Evolutionary conservation across 2,888 invertebrate species (phyloP).

Genomic region (Drosophila koepferae): DNA sequence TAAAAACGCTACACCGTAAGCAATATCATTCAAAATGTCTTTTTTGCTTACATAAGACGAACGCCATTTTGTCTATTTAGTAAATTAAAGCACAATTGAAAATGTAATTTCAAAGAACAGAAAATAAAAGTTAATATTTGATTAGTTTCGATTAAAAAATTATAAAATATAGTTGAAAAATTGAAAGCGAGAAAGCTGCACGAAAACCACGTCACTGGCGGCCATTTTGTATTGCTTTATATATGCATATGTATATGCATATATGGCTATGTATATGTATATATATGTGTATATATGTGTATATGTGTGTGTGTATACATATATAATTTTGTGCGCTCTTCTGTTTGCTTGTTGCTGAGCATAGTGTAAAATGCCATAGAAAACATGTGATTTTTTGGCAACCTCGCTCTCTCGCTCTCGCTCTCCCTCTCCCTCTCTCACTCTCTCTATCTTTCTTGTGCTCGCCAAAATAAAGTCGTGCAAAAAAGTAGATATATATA

Average conservation of each 20-base stretch:
- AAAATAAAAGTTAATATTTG: neutral
- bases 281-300: neutral
- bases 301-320: neutral
- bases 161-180: slow-evolving; percentile 2
- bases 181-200: slow-evolving; percentile 1
- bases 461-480: slow-evolving; percentile 7
- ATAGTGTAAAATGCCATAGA: slow-evolving; percentile 18
- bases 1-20: too few species aligned
- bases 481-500: slow-evolving; percentile 9
- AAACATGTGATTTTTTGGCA: slow-evolving; percentile 55
- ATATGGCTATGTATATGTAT: neutral
- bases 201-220: slow-evolving; percentile 61
- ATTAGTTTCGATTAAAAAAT: neutral
- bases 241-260: neutral
- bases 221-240: slow-evolving; percentile 66
- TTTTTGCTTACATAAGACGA: neutral
- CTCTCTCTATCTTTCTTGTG: slow-evolving; percentile 12
- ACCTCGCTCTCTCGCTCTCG: slow-evolving; percentile 1
- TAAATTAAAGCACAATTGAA: neutral
- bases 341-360: slow-evolving; percentile 30
- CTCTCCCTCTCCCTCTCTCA: neutral
- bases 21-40: neutral
- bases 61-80: slow-evolving; percentile 59
- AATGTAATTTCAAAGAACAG: too few species aligned
- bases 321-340: slow-evolving; percentile 30